Base-by-base conservation (phyloP, 2,888 invertebrate genomes). In the Criorhina ranunculi region DNA sequence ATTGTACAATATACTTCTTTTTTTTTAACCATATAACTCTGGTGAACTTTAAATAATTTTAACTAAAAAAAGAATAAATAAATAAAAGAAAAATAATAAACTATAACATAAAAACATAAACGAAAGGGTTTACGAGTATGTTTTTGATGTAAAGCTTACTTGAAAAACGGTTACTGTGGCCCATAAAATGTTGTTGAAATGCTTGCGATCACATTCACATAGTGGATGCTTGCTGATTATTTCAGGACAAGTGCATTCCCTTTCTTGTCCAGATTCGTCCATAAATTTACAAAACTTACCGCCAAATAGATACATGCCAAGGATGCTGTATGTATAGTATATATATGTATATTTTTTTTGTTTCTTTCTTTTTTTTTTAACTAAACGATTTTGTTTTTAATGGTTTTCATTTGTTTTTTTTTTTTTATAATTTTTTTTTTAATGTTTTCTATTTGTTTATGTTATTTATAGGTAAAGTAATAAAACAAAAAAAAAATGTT, bases 231-330 rank as follows among this genome's bases (percentile, higher is more conserved):
- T 95, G 92, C 96, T 95, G 92, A 96, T 94, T 93, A 97, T 96
- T 94, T 97, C 97, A 92, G 95, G 95, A 94, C 98, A 98, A 93
- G 96, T 96, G 94, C 99, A 99, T 93, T 96, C 96, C 92, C 96
- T 95, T 93, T 95, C 95, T 92, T 93, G 93, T 93, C 95, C 95
- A 92, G 94, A 94, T 92, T 96, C 96, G 93, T 97, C 97, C 93
- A 95, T 95, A 95, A 95, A 96, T 95, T 97, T 97, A 97, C 98
- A 98, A 97, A 98, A 98, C 96, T 98, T 98, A 96, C 98, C 98
- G 94, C 98, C 98, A 95, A 98, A 98, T 94, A 98, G 96, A 95
- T 98, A 98, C 98, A 98, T 98, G 94, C 98, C 98, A 95, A 98
- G 96, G 94, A 98, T 97, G 96, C 98, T 98, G 96, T 89, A 89